Percentiles rank a stretch among this genome's conserved stretches.
Conservation (phyloP, 2,113 vertebrate genomes). For the Parotia lawesii region DNA sequence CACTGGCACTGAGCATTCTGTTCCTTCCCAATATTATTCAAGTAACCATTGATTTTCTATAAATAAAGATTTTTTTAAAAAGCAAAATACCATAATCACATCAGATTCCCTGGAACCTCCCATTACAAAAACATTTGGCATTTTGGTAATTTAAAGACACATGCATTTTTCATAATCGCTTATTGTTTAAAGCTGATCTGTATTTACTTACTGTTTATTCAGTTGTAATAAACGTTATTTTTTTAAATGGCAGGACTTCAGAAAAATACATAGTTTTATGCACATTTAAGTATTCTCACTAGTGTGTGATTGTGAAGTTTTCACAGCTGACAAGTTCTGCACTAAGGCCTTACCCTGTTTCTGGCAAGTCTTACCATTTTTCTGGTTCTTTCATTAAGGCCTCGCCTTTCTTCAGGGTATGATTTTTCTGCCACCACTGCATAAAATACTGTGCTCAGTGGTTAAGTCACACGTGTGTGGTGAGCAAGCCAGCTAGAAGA, state of each 20-base stretch:
- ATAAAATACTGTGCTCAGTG: not conserved
- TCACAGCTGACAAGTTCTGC: not conserved
- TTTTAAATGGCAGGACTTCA: not conserved
- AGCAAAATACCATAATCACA: not conserved
- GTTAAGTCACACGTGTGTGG: not conserved
- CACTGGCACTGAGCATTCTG: rapidly evolving
- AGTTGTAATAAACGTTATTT: not conserved
- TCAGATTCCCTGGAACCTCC: not conserved
- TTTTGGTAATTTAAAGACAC: not conserved
- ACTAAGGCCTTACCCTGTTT: not conserved
- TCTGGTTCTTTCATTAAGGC: not conserved
- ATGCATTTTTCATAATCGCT: not conserved
- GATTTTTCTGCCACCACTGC: not conserved
- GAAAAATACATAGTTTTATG: not conserved
- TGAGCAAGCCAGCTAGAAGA: not conserved
- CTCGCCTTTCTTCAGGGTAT: not conserved
- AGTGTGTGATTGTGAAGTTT: not conserved
- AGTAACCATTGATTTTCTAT: not conserved
- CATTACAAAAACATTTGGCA: rapidly evolving
- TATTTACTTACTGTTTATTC: not conserved
- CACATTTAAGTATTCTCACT: not conserved
- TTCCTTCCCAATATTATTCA: not conserved
- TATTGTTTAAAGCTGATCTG: not conserved
- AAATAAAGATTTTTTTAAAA: not conserved
- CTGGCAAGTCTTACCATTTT: not conserved